phyloP scores from a whole-genome alignment of 2,888 invertebrate species.

The Metacarcinus magister region DNA sequence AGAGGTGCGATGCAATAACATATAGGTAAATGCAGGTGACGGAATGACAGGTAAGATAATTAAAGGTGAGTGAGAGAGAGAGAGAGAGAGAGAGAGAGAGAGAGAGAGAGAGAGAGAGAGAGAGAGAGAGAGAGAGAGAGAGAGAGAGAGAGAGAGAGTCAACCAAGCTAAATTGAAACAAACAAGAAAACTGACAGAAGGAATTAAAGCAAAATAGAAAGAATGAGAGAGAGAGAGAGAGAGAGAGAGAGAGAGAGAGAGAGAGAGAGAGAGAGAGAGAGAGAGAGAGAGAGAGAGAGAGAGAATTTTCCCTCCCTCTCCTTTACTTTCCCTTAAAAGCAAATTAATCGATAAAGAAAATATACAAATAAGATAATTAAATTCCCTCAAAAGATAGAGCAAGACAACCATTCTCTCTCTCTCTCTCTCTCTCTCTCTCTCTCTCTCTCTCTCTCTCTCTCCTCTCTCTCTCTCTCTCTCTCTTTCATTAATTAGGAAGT shows the following conservation, averaged over 20 bases:
- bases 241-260: conserved; percentile 44
- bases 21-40: too few species aligned
- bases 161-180: background rate
- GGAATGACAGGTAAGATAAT: too few species aligned
- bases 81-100: conserved; percentile 39
- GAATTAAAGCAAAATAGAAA: background rate
- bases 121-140: conserved; percentile 27
- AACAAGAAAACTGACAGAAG: background rate
- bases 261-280: background rate
- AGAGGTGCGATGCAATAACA: too few species aligned
- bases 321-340: too few species aligned
- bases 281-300: conserved; percentile 32
- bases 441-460: too few species aligned
- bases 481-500: conserved; percentile 3
- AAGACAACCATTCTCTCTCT: background rate
- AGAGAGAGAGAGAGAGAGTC: background rate
- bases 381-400: background rate
- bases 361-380: background rate
- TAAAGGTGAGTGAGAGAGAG: background rate
- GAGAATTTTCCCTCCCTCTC: background rate
- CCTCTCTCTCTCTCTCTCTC: background rate
- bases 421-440: too few species aligned
- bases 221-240: conserved; percentile 51
- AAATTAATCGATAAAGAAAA: background rate
- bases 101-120: background rate